Evolutionary conservation across 2,113 vertebrate genomes (phyloP).

Genomic region (Paradoxurus hermaphroditus): DNA sequence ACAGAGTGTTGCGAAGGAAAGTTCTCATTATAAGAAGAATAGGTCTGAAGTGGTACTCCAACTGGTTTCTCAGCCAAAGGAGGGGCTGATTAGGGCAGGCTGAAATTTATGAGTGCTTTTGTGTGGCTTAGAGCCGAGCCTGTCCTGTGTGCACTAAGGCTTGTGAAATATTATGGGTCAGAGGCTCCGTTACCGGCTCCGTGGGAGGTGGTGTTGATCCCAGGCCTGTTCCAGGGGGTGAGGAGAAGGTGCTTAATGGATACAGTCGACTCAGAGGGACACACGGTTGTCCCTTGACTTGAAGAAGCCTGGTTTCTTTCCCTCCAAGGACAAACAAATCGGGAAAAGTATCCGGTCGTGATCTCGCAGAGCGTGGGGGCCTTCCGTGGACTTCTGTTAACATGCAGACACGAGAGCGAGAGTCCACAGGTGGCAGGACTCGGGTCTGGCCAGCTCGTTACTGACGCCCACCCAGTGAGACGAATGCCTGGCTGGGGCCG

Average conservation of each 20-base stretch:
- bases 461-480: background rate
- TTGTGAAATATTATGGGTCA: background rate
- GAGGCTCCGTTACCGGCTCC: background rate
- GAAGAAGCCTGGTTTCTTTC: background rate
- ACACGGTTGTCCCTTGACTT: background rate
- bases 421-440: background rate
- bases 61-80: constrained; percentile 54
- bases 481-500: background rate
- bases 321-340: background rate
- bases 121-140: background rate
- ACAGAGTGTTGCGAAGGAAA: constrained; percentile 50
- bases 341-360: background rate
- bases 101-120: background rate
- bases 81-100: background rate
- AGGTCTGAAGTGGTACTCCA: constrained; percentile 43
- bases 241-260: background rate
- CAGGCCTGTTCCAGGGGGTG: background rate
- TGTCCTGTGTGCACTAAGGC: background rate
- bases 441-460: background rate
- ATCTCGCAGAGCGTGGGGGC: too few species aligned
- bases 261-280: background rate
- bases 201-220: background rate
- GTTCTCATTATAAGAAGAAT: background rate
- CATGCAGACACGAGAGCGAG: accelerated
- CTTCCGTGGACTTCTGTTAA: background rate